phyloP scores from a whole-genome alignment of 2,113 vertebrate species.

The Aix galericulata region DNA sequence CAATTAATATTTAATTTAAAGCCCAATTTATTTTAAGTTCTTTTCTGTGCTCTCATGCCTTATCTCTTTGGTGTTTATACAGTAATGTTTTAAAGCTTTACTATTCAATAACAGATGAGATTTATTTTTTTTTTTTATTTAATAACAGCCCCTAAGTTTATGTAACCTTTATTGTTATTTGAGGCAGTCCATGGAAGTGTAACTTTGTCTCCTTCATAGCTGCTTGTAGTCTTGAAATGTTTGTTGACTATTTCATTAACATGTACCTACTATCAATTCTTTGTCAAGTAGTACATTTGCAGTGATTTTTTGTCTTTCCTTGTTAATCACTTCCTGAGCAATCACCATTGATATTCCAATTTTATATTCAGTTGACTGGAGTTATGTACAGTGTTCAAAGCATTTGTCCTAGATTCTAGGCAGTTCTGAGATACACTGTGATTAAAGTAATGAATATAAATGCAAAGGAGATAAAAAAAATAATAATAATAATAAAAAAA shows the following conservation, averaged over 20 bases:
- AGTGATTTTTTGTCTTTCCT: slow-evolving; percentile 9
- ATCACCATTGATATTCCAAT: neutral
- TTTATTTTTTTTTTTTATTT: neutral
- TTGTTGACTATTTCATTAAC: neutral
- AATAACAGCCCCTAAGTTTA: neutral
- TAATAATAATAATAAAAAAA: rapidly evolving
- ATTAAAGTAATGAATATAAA: slow-evolving; percentile 8
- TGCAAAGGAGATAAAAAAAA: neutral
- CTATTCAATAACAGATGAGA: neutral
- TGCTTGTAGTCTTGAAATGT: neutral
- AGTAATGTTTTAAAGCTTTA: neutral
- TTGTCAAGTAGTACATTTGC: neutral
- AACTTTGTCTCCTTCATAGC: neutral
- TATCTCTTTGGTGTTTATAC: neutral
- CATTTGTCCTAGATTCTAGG: neutral
- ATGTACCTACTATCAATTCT: neutral
- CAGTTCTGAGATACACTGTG: neutral
- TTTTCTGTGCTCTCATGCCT: neutral
- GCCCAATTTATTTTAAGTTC: neutral
- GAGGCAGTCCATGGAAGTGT: neutral
- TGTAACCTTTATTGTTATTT: neutral
- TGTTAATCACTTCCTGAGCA: slow-evolving; percentile 15
- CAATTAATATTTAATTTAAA: neutral
- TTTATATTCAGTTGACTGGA: neutral
- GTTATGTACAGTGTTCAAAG: neutral